phyloP scores from a whole-genome alignment of 2,113 vertebrate species.

The Marcusenius ussheri region DNA sequence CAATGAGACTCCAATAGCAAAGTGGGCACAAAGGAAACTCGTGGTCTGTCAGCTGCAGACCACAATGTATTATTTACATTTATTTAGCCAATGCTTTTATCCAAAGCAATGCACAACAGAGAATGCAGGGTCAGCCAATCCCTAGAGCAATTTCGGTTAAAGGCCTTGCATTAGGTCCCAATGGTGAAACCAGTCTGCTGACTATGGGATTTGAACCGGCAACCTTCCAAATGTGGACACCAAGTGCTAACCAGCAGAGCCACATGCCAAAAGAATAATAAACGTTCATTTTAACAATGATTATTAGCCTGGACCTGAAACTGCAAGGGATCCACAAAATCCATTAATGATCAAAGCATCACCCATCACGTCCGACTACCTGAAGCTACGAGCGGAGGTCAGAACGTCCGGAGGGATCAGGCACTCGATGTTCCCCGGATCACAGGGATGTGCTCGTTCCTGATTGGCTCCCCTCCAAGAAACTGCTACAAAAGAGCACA shows the following conservation, averaged over 20 bases:
- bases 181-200: background rate
- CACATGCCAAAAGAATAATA: background rate
- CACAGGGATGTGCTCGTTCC: background rate
- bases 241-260: background rate
- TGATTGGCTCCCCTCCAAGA: background rate
- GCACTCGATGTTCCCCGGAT: background rate
- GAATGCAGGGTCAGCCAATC: background rate
- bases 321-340: background rate
- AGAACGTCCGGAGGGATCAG: background rate
- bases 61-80: background rate
- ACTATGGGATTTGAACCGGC: background rate
- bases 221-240: background rate
- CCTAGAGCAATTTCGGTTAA: background rate
- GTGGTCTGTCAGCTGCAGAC: background rate
- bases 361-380: background rate
- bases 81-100: background rate
- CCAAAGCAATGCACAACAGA: background rate
- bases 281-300: background rate
- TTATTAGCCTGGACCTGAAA: background rate
- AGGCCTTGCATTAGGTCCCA: background rate
- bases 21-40: background rate
- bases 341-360: background rate
- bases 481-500: background rate
- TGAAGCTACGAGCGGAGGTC: background rate
- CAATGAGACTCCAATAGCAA: background rate